Base-by-base conservation (phyloP, 2,797 vertebrate genomes). In the Sebastes wilsoni region DNA sequence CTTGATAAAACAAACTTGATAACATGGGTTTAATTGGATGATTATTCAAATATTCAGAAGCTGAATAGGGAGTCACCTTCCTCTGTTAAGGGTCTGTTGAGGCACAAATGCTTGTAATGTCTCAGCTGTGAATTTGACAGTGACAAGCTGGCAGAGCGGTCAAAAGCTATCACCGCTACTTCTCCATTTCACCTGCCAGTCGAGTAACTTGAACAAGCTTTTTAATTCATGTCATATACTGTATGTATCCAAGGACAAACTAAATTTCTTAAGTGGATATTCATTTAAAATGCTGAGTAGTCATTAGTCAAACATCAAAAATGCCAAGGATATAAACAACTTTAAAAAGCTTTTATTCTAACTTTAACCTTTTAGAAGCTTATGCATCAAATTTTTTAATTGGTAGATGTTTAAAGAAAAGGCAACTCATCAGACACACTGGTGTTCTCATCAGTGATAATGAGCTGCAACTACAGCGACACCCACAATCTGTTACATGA, bases 21-120 rank as follows among this genome's bases (percentile, higher is more conserved):
- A 61, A 66, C 2, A 66, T 9, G 2, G 6, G 10, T 46, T 76
- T 74, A 73, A 60, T 64, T 23, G 59, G 36, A 25, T 72, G 49
- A 65, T 75, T 65, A 81, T 79, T 76, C 3, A 73, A 54, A 81
- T 61, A 71, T 59, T 67, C 76, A 80, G 20, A 60, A 64, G 75
- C 30, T 73, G 66, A 72, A 64, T 10, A n/a, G 46, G 8, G 30
- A 77, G 59, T 58, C 66, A 73, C 16, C 75, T 78, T 75, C 18
- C 69, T 27, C 42, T 64, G 56, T 82, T 38, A 38, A 85, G 59
- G 77, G 69, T 0, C 79, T 71, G 75, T 74, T 77, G 67, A 81
- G 59, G 27, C 54, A 64, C 72, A 69, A 49, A 85, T 78, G 25
- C 42, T 68, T 32, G 18, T 46, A 30, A 60, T 34, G 60, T 56